Conservation (phyloP, 2,888 invertebrate genomes). For the Agrochola litura region DNA sequence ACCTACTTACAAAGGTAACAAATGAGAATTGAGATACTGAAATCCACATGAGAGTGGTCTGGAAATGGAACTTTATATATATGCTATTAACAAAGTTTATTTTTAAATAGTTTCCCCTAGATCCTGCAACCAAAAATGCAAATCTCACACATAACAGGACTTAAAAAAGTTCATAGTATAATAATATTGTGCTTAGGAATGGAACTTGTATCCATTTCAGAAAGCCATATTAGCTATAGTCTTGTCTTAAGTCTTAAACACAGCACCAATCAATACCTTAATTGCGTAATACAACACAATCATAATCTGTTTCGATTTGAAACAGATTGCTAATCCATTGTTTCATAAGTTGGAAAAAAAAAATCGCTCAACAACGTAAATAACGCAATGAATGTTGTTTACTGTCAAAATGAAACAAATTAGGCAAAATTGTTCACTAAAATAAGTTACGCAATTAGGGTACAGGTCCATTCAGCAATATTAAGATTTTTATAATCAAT, state of each 20-base stretch:
- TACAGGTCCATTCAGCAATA: neutral
- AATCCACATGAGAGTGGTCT: conserved; percentile 4
- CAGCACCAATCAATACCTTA: neutral
- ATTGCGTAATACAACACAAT: too few species aligned
- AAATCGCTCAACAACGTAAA: too few species aligned
- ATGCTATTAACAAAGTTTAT: too few species aligned
- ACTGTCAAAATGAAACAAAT: too few species aligned
- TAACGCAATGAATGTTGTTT: too few species aligned
- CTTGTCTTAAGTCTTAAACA: neutral
- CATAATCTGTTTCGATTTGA: too few species aligned
- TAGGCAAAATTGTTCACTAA: too few species aligned
- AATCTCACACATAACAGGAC: neutral
- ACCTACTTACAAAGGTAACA: conserved; percentile 24
- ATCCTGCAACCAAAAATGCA: neutral
- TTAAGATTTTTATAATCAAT: conserved; percentile 17
- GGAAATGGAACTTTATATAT: neutral
- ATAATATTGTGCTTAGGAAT: too few species aligned
- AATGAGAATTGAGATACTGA: conserved; percentile 18
- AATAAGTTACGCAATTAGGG: too few species aligned
- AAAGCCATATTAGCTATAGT: neutral
- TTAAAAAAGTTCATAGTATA: neutral
- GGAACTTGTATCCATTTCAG: neutral
- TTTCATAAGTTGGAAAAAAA: too few species aligned
- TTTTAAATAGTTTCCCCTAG: neutral
- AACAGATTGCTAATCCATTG: too few species aligned